These are phyloP conservation scores for Bombus pyrosoma DNA, from an alignment of 1,140 invertebrate genomes.

Conservation along the genomic window DNA sequence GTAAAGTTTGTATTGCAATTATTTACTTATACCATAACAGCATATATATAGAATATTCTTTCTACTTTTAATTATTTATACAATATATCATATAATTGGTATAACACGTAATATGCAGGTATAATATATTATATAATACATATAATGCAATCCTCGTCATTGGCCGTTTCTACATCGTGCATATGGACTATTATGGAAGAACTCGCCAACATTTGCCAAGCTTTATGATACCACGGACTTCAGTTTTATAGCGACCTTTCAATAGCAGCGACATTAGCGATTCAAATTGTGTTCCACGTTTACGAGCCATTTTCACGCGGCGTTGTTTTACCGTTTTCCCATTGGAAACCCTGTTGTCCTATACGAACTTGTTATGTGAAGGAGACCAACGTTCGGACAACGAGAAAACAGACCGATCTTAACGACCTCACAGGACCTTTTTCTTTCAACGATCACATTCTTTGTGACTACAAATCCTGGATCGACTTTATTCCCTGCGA, in stretches of 20 bases:
- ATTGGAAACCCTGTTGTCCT: conserved; percentile 12
- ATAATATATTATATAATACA: background rate
- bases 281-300: conserved; percentile 73
- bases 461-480: conserved; percentile 10
- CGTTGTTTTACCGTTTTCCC: conserved; percentile 66
- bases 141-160: conserved; percentile 16
- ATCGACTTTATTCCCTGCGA: conserved; percentile 18
- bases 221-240: conserved; percentile 63
- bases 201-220: conserved; percentile 40
- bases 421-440: conserved; percentile 15
- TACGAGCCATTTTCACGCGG: conserved; percentile 69
- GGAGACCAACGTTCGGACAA: conserved; percentile 13
- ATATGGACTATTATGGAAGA: conserved; percentile 20
- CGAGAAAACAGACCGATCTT: conserved; percentile 16
- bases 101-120: too few relatives aligned
- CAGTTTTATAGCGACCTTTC: conserved; percentile 70
- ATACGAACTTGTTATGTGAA: conserved; percentile 22
- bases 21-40: too few relatives aligned
- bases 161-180: background rate
- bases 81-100: too few relatives aligned
- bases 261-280: conserved; percentile 69
- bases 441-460: conserved; percentile 31
- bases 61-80: too few relatives aligned
- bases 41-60: too few relatives aligned
- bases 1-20: too few relatives aligned